Evolutionary conservation across 2,113 vertebrate genomes (phyloP).

Genomic region (Upupa epops): DNA sequence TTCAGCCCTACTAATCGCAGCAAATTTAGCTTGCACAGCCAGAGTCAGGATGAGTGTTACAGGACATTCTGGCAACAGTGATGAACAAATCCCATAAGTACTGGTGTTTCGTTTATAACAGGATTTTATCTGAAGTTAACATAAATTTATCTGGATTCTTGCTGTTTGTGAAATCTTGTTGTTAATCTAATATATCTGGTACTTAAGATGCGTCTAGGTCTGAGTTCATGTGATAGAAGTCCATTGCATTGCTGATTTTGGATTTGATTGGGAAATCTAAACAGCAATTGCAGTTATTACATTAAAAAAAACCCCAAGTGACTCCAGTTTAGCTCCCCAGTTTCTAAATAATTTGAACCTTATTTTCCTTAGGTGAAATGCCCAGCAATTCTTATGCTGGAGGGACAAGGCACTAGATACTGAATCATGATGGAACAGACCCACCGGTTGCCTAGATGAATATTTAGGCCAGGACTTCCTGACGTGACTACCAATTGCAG

Average conservation of each 20-base stretch:
- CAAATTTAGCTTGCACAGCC: slow-evolving; percentile 53
- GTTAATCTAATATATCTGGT: background rate
- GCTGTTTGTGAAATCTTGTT: background rate
- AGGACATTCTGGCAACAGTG: background rate
- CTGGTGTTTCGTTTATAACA: background rate
- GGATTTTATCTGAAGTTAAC: slow-evolving; percentile 19
- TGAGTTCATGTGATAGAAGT: background rate
- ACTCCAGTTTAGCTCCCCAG: background rate
- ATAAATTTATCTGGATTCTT: slow-evolving; percentile 26
- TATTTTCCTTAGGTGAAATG: background rate
- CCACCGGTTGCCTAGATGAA: background rate
- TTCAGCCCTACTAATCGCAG: slow-evolving; percentile 68
- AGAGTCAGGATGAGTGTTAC: slow-evolving; percentile 33
- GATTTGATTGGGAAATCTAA: background rate
- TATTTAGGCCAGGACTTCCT: background rate
- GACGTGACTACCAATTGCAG: background rate
- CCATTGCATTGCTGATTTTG: accelerated
- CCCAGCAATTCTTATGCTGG: background rate
- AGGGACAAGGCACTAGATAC: background rate
- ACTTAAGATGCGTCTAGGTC: background rate
- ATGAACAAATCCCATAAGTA: slow-evolving; percentile 9
- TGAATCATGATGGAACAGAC: background rate
- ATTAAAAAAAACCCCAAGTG: background rate
- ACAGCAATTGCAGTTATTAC: background rate
- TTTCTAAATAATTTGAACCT: background rate